Base-by-base conservation (phyloP, 92 coral and sea anemone species). In the Parazoanthus darwini region DNA sequence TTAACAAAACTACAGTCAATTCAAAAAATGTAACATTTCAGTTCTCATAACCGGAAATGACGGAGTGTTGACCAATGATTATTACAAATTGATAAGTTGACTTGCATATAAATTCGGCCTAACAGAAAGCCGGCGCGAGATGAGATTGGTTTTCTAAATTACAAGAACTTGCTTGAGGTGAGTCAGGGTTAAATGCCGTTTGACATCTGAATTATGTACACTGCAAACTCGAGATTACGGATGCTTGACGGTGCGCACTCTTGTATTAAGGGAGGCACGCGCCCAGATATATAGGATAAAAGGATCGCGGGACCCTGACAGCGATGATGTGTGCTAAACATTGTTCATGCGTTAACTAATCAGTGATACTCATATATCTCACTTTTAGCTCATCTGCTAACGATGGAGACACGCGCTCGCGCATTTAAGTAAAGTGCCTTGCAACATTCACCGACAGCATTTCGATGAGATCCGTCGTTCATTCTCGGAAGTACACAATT, bases 71-170 rank as follows among this genome's bases (percentile, higher is more conserved):
- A 44, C 4, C n/a, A 63, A 23, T 63, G n/a, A 20, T 2, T 22
- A 74, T 29, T n/a, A 37, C 43, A 25, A 48, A 9, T 26, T 79
- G 66, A 18, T 43, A 75, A 33, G 33, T 68, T 66, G 36, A 7
- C 35, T n/a, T 38, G 50, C 50, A 23, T 82, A 43, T 29, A 29
- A 29, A 25, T 82, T 82, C 15, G n/a, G 38, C 36, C 44, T 29
- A 37, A 82, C 86, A 43, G 71, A 71, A 67, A 68, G 72, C 58
- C 77, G 38, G 86, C 33, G 63, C n/a, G 79, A 68, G 74, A 10
- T 23, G 74, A 68, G 74, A 35, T 66, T 23, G 26, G 26, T 68
- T 68, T 68, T 68, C 35, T 68, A 23, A 68, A 68, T 23, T 68
- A 35, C 74, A 26, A 72, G 42, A 72, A 72, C 77, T 29, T 72